Conservation (phyloP, 1,140 invertebrate species). For the Diorhabda carinulata region DNA sequence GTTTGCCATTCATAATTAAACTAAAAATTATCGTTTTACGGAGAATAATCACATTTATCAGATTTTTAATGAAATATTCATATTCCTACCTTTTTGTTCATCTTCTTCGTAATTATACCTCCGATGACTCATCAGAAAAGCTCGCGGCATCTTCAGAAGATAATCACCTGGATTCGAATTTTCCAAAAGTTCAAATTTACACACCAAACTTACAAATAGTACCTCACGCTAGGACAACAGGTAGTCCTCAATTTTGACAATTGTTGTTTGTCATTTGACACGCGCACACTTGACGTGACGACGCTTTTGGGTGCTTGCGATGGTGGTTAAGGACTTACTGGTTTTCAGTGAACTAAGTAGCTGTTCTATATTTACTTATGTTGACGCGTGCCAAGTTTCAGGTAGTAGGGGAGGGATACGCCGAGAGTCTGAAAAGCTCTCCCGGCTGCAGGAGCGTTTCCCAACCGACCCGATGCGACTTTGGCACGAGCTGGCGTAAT, state of each 20-base stretch:
- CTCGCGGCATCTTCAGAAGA: constrained; percentile 48
- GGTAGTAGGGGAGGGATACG: constrained; percentile 41
- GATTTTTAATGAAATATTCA: background rate
- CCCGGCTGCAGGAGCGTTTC: constrained; percentile 17
- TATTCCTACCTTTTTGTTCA: constrained; percentile 29
- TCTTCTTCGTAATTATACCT: constrained; percentile 47
- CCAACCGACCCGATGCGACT: background rate
- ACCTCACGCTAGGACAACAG: constrained; percentile 17
- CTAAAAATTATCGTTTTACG: too few species aligned
- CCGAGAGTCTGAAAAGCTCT: constrained; percentile 18
- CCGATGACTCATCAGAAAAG: constrained; percentile 53
- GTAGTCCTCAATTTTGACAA: constrained; percentile 22
- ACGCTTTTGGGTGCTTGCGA: constrained; percentile 15
- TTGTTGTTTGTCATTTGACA: constrained; percentile 9
- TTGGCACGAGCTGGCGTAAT: background rate
- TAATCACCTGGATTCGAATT: too few species aligned
- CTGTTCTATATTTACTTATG: constrained; percentile 47
- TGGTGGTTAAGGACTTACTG: constrained; percentile 21
- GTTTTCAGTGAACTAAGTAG: constrained; percentile 15
- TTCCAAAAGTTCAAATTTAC: background rate
- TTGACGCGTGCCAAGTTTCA: constrained; percentile 47
- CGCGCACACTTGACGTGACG: constrained; percentile 8
- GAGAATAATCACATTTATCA: too few species aligned
- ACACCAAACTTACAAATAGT: background rate
- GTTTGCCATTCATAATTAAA: too few species aligned